Conservation (phyloP, 2,888 invertebrate genomes). For the Acanthococcus lagerstroemiae region DNA sequence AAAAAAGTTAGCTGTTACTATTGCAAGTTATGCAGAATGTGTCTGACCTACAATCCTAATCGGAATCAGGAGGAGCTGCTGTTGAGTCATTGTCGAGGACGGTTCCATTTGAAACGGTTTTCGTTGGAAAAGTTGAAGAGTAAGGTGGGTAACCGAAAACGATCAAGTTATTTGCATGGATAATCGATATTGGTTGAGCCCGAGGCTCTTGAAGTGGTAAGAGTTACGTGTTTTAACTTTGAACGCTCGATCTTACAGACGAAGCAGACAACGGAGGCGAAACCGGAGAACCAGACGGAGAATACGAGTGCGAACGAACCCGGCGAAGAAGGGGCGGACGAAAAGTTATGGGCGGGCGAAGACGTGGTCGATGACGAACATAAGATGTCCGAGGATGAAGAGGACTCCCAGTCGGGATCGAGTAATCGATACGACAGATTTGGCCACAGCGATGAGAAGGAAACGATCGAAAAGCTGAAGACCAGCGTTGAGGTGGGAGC, state of each 20-base stretch:
- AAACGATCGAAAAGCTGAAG: neutral
- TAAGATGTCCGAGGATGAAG: conserved; percentile 17
- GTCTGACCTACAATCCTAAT: conserved; percentile 50
- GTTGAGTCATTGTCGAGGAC: conserved; percentile 62
- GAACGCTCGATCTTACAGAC: no score
- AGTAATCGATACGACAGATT: conserved; percentile 12
- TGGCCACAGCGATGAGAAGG: conserved; percentile 14
- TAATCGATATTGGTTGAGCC: no score
- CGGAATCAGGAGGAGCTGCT: conserved; percentile 51
- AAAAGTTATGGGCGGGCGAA: neutral
- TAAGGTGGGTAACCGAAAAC: no score
- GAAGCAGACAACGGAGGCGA: neutral
- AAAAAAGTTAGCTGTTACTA: conserved; percentile 67
- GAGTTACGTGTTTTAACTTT: no score
- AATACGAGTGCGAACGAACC: neutral
- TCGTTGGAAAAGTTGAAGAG: neutral
- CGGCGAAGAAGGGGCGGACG: neutral
- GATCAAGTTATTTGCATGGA: no score
- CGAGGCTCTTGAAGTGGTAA: no score
- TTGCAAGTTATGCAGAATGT: conserved; percentile 69
- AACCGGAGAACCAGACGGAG: neutral
- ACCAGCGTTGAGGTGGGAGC: neutral
- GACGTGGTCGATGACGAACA: neutral
- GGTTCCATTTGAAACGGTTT: conserved; percentile 65
- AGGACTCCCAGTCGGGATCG: neutral